Evolutionary conservation across 2,888 invertebrate genomes (phyloP).

Genomic region (Drosophila barbarae): DNA sequence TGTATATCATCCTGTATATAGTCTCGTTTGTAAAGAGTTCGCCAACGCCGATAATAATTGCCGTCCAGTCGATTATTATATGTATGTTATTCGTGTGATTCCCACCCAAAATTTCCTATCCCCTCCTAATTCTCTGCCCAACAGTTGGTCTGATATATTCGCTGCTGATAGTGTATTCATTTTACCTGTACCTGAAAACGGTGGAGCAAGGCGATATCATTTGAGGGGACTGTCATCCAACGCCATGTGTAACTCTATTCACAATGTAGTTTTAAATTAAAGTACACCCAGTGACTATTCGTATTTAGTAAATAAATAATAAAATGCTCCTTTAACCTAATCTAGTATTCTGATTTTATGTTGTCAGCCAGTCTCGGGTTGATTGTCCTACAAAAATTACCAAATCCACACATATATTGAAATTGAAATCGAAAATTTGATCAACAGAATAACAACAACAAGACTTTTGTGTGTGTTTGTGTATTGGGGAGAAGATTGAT

Average conservation of each 20-base stretch:
- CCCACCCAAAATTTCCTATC: background rate
- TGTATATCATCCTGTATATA: constrained; percentile 19
- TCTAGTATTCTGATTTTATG: constrained; percentile 3
- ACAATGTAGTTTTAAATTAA: background rate
- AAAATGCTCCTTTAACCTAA: background rate
- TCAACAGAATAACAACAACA: background rate
- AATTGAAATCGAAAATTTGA: background rate
- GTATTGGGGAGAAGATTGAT: background rate
- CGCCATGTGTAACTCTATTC: background rate
- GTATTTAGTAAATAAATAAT: background rate
- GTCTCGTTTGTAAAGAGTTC: background rate
- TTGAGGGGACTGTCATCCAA: background rate
- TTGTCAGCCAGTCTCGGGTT: background rate
- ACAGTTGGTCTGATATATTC: constrained; percentile 25
- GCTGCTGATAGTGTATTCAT: constrained; percentile 28
- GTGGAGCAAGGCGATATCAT: background rate
- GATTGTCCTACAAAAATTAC: background rate
- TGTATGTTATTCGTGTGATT: constrained; percentile 5
- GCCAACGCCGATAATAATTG: background rate
- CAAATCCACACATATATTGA: background rate
- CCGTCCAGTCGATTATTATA: constrained; percentile 7
- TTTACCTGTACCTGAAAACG: constrained; percentile 3
- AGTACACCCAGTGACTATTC: background rate
- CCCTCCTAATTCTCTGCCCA: background rate
- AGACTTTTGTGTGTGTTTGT: too few relatives aligned